Percentiles rank a stretch among this genome's conserved stretches.
Evolutionary conservation across 2,113 vertebrate genomes (phyloP).

Genomic region (Pimephales promelas): DNA sequence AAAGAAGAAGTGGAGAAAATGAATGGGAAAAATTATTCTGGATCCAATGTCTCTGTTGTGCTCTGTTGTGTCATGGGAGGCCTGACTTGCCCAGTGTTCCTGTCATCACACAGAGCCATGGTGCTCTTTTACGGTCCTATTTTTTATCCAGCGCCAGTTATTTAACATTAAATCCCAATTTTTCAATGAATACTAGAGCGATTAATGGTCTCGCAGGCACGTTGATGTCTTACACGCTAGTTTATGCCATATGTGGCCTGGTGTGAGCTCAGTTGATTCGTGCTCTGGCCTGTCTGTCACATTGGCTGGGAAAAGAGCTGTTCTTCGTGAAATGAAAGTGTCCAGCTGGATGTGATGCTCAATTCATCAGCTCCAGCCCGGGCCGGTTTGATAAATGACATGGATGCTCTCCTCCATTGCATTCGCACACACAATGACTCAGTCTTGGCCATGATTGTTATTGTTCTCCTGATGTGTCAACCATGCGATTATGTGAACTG

Average conservation of each 20-base stretch:
- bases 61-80: neutral
- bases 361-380: constrained; percentile 43
- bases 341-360: constrained; percentile 45
- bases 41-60: neutral
- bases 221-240: neutral
- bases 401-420: constrained; percentile 7
- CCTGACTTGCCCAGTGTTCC: neutral
- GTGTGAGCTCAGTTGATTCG: constrained; percentile 7
- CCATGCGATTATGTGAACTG: neutral
- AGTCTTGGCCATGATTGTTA: neutral
- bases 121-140: neutral
- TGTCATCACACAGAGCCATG: neutral
- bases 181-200: constrained; percentile 17
- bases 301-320: constrained; percentile 21
- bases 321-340: constrained; percentile 39
- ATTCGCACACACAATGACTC: neutral
- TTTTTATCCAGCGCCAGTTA: neutral
- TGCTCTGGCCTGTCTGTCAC: constrained; percentile 30
- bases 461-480: neutral
- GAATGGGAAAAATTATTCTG: neutral
- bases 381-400: constrained; percentile 54
- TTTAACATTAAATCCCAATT: constrained; percentile 29
- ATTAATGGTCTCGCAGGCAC: constrained; percentile 12
- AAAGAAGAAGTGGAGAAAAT: neutral
- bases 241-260: constrained; percentile 15